Evolutionary conservation across 2,797 vertebrate genomes (phyloP), one percentile per base, ranked within the genome.

Genomic region (Somateria mollissima): DNA sequence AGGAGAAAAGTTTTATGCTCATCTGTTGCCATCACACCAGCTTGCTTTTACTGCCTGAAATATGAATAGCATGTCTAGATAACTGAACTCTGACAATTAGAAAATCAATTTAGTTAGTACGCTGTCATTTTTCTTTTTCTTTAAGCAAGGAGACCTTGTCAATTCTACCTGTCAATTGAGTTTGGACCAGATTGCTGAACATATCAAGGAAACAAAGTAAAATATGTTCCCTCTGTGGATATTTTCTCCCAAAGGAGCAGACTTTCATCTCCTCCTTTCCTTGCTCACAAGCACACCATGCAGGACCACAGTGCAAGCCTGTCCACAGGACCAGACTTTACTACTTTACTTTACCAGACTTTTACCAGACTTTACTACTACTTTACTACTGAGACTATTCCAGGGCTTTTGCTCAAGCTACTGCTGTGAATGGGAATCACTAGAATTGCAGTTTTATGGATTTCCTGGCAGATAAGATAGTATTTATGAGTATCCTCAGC

Each of bases 161-260:
- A 85, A 8, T 94, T 89, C 54, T 92, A 95, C 89, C 89, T 91
- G 94, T 75, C 94, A 93, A 86, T 15, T 39, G 37, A 94, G 45
- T 80, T 87, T 85, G 84, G 87, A 77, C 41, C 90, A 96, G 92
- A 92, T 10, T 92, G 84, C 74, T 77, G 70, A 89, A 92, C 30
- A 69, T 81, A 85, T 69, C 51, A 83, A 72, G 45, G 45, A 73
- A 92, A 51, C 32, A 87, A 51, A 85, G 71, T 51, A 72, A 95
- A 95, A 86, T 39, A 20, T 66, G 39, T 87, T 95, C 64, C 49
- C 53, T 74, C 53, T 57, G 45, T 0, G 1, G 34, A 36, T 45
- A 36, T 45, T 45, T 74, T 74, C 41, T 36, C 25, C 25, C 25
- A 60, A 21, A 60, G 56, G 25, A 77, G 37, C 65, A 83, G 82